phyloP scores from a whole-genome alignment of 2,888 invertebrate species.

The Pristionchus japonicus region DNA sequence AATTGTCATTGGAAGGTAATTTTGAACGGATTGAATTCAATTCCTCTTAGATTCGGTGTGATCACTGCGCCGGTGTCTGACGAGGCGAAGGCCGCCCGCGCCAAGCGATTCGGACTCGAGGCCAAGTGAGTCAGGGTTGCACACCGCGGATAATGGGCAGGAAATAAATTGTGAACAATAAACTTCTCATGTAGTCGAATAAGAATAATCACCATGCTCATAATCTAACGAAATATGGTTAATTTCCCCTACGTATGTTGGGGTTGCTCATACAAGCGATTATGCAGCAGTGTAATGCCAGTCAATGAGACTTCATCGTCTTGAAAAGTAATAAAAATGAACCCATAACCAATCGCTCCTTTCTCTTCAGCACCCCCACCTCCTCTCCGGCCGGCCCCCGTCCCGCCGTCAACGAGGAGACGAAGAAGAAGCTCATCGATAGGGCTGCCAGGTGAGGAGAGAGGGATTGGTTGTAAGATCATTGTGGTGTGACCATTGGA shows the following conservation, averaged over 20 bases:
- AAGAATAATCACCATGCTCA: no score
- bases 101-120: conserved; percentile 42
- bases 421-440: conserved; percentile 34
- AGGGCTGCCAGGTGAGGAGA: conserved; percentile 48
- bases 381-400: conserved; percentile 8
- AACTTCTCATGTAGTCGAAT: no score
- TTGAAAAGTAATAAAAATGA: neutral
- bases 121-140: conserved; percentile 8
- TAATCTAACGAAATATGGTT: no score
- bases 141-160: neutral
- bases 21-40: neutral
- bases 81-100: conserved; percentile 51
- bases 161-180: neutral
- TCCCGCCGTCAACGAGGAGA: conserved; percentile 3
- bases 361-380: neutral
- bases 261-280: no score
- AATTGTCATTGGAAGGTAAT: no score
- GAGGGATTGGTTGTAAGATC: no score
- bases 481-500: no score
- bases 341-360: neutral
- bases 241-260: no score
- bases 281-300: no score
- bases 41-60: conserved; percentile 47
- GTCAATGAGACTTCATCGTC: neutral
- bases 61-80: conserved; percentile 23